These are phyloP conservation scores for Pachycephala philippinensis DNA, from an alignment of 2,113 vertebrate species.

Conservation along the genomic window DNA sequence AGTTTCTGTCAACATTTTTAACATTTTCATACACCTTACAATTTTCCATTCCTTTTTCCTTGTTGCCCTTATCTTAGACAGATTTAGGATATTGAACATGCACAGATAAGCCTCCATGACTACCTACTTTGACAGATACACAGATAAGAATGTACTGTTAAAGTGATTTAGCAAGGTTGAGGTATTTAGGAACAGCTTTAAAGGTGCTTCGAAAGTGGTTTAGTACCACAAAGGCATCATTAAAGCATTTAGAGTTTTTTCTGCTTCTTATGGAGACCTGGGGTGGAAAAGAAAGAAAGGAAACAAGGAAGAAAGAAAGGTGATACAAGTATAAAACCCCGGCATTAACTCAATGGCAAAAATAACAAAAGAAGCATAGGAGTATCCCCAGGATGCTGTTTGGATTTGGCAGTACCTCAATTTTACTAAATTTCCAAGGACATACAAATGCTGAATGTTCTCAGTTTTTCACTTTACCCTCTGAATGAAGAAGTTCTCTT, in stretches of 20 bases:
- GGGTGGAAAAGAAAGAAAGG: not conserved
- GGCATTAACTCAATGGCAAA: not conserved
- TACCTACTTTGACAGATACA: slow-evolving; percentile 57
- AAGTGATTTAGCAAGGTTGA: slow-evolving; percentile 44
- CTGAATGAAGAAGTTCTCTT: not conserved
- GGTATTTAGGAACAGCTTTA: slow-evolving; percentile 25
- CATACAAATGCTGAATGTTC: not conserved
- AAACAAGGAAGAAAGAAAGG: not conserved
- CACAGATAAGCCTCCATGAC: slow-evolving; percentile 56
- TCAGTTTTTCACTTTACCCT: not conserved
- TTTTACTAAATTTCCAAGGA: not conserved
- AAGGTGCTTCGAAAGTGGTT: not conserved
- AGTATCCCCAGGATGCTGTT: not conserved
- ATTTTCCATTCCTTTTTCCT: not conserved
- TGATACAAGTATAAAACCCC: not conserved
- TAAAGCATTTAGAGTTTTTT: not conserved
- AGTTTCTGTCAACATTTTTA: not conserved
- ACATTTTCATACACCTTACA: slow-evolving; percentile 1
- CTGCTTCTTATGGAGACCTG: not conserved
- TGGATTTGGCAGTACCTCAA: not conserved
- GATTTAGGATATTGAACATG: slow-evolving; percentile 55
- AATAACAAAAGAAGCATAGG: not conserved
- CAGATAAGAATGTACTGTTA: slow-evolving; percentile 50
- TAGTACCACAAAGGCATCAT: slow-evolving; percentile 5
- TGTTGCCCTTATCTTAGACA: slow-evolving; percentile 46